Evolutionary conservation across 2,888 invertebrate species (phyloP).

Genomic region (Drosophila borealis): DNA sequence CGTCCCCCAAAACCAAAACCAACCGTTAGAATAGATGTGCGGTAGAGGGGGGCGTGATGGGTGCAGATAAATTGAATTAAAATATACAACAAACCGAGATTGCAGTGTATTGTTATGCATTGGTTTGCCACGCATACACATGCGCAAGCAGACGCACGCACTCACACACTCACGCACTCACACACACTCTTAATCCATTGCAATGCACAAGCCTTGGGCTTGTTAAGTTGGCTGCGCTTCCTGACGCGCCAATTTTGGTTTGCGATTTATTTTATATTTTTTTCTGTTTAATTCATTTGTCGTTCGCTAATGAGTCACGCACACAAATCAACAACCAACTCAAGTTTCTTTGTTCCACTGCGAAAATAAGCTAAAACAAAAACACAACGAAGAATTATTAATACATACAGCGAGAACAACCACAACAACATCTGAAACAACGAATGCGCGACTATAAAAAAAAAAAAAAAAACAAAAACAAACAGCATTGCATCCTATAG

Average conservation of each 20-base stretch:
- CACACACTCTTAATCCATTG: neutral
- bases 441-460: conserved; percentile 11
- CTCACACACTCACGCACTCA: neutral
- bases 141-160: neutral
- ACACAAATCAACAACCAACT: conserved; percentile 32
- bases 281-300: conserved; percentile 7
- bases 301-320: conserved; percentile 46
- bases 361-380: conserved; percentile 8
- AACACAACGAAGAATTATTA: conserved; percentile 37
- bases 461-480: conserved; percentile 7
- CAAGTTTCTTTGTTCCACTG: conserved; percentile 36
- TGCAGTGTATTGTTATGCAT: neutral
- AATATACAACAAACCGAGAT: neutral
- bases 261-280: conserved; percentile 14
- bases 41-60: no score
- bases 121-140: neutral
- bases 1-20: neutral
- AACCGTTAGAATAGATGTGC: conserved; percentile 13
- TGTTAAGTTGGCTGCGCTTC: conserved; percentile 45
- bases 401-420: conserved; percentile 26
- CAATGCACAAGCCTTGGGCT: neutral
- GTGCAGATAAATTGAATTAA: neutral
- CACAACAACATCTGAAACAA: conserved; percentile 29
- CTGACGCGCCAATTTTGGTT: conserved; percentile 58
- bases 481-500: conserved; percentile 9